Conservation (phyloP, 30 jellyfish, hydroid and myxozoan species). For the Hydra vulgaris region DNA sequence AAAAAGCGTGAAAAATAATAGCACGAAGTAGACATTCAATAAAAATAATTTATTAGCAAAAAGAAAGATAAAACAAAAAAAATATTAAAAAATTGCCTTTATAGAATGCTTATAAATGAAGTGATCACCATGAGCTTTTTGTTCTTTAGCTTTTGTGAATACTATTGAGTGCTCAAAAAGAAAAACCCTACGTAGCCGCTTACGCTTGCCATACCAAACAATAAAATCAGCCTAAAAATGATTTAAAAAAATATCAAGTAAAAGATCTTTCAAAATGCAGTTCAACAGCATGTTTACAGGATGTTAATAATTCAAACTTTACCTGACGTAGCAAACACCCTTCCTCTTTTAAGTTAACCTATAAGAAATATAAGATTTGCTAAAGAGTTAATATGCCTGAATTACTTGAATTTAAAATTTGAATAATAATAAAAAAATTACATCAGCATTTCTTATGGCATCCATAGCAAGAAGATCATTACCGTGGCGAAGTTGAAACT, state of each 20-base stretch:
- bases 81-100: constrained; percentile 73
- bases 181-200: constrained; percentile 66
- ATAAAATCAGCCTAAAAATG: constrained; percentile 66
- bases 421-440: constrained; percentile 16
- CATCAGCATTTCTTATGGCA: constrained; percentile 70
- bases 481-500: constrained; percentile 93
- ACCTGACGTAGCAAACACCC: constrained; percentile 80
- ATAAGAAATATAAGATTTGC: neutral
- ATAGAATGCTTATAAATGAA: constrained; percentile 57
- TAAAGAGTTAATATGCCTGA: neutral
- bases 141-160: constrained; percentile 80
- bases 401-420: no score
- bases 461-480: constrained; percentile 96
- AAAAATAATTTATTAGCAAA: no score
- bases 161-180: constrained; percentile 67
- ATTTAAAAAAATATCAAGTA: neutral
- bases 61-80: no score
- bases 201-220: constrained; percentile 66
- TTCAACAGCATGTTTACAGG: neutral
- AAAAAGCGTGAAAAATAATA: neutral
- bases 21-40: no score
- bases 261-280: no score
- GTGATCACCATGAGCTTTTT: constrained; percentile 71
- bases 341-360: constrained; percentile 61
- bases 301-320: neutral